Percentiles rank a stretch among this genome's conserved stretches.
Conservation (phyloP, 2,888 invertebrate species). For the Oligia strigilis region DNA sequence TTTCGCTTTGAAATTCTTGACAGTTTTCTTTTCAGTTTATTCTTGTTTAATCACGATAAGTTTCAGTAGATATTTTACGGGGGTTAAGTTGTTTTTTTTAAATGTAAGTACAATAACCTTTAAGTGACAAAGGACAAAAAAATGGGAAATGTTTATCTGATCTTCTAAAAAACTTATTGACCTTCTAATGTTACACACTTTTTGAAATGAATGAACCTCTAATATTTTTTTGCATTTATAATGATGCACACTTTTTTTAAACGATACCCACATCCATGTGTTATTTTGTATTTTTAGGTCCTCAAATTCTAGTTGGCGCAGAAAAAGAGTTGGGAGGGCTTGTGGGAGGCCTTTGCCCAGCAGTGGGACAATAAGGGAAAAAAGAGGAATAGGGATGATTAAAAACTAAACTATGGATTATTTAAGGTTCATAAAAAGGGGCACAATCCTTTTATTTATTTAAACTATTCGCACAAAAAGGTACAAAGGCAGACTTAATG, state of each 20-base stretch:
- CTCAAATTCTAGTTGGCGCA: too few species aligned
- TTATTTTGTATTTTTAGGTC: neutral
- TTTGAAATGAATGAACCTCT: neutral
- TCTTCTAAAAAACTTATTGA: neutral
- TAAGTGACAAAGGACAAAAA: neutral
- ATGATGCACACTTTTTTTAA: neutral
- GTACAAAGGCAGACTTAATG: too few species aligned
- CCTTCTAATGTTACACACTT: neutral
- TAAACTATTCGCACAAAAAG: too few species aligned
- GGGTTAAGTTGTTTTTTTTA: constrained; percentile 35
- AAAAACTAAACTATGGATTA: too few species aligned
- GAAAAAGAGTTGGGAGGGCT: too few species aligned
- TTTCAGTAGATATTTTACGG: constrained; percentile 27
- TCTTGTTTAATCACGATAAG: constrained; percentile 39
- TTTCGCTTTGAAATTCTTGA: constrained; percentile 37
- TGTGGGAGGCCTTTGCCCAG: too few species aligned
- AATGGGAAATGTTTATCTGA: neutral
- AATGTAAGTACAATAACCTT: constrained; percentile 5
- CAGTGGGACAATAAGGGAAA: too few species aligned
- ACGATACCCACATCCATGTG: neutral
- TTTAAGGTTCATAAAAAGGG: neutral
- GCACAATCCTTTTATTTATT: neutral
- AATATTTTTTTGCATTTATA: accelerated
- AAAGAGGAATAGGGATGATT: too few species aligned
- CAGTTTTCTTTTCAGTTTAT: constrained; percentile 14